Conservation (phyloP, 2,797 vertebrate species). For the Syngnathus rostellatus region DNA sequence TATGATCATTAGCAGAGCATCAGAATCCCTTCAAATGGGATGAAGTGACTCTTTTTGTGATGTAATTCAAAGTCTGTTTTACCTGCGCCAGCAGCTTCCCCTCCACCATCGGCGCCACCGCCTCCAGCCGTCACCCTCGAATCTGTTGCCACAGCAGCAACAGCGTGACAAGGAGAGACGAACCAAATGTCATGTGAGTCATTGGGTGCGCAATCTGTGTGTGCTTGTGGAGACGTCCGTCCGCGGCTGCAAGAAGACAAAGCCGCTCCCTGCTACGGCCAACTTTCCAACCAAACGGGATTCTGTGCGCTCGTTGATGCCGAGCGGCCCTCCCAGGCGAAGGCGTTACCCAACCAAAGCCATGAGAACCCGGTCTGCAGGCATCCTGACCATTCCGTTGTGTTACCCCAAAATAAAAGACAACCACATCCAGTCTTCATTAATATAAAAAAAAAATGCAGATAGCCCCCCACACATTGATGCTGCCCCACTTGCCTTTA, state of each 20-base stretch:
- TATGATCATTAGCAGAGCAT: no score
- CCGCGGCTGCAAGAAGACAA: not conserved
- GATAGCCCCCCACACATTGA: not conserved
- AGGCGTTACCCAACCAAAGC: not conserved
- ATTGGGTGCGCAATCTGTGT: conserved; percentile 58
- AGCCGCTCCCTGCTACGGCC: not conserved
- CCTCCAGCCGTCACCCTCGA: conserved; percentile 40
- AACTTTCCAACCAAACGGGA: not conserved
- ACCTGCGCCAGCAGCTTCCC: conserved; percentile 13
- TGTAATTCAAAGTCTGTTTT: conserved; percentile 17
- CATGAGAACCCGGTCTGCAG: not conserved
- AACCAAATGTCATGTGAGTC: conserved; percentile 70
- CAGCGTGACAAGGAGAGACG: conserved; percentile 53
- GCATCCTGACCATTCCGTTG: no score
- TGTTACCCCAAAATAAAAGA: no score
- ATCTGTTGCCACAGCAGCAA: conserved; percentile 74
- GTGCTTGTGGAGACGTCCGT: conserved; percentile 12
- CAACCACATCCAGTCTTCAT: no score
- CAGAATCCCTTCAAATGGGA: no score
- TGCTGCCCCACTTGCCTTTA: not conserved
- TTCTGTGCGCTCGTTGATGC: not conserved
- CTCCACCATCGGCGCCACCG: conserved; percentile 16
- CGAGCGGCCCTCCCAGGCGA: not conserved
- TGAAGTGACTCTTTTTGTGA: not conserved
- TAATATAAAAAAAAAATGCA: not conserved